Conservation (phyloP, 1,140 invertebrate species). For the Drosophila micromelanica region DNA sequence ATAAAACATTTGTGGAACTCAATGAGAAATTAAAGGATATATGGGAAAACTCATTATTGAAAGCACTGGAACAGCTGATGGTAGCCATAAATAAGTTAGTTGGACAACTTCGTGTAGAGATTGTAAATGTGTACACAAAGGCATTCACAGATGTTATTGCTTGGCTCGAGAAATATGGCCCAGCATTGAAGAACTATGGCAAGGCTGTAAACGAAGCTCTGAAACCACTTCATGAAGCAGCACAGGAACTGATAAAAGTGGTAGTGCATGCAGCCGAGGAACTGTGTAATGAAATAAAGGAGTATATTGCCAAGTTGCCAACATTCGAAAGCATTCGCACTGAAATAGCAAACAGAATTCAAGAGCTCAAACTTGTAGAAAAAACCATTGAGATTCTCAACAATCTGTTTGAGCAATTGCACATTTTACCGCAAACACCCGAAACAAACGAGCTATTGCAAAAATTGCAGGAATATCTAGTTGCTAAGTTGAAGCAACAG, state of each 20-base stretch:
- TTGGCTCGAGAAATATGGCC: constrained; percentile 85
- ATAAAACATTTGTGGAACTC: constrained; percentile 62
- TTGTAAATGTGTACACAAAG: constrained; percentile 44
- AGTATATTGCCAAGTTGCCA: constrained; percentile 86
- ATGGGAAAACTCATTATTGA: constrained; percentile 85
- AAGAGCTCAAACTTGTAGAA: constrained; percentile 84
- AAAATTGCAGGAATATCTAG: constrained; percentile 86
- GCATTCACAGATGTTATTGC: constrained; percentile 50
- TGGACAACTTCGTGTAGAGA: constrained; percentile 51
- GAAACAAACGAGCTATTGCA: constrained; percentile 86
- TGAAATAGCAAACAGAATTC: constrained; percentile 52
- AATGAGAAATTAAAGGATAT: constrained; percentile 86
- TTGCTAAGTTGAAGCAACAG: constrained; percentile 85
- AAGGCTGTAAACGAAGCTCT: constrained; percentile 85
- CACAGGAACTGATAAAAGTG: constrained; percentile 84
- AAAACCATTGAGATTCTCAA: constrained; percentile 84
- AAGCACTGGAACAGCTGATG: constrained; percentile 63
- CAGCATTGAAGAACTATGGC: constrained; percentile 88
- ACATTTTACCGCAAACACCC: constrained; percentile 85
- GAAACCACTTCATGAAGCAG: constrained; percentile 85
- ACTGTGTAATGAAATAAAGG: constrained; percentile 83
- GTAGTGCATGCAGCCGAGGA: constrained; percentile 85
- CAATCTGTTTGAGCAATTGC: constrained; percentile 85
- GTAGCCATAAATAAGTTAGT: constrained; percentile 41
- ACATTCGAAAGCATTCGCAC: constrained; percentile 57